Evolutionary conservation across 1,140 invertebrate species (phyloP).

Genomic region (Heliconius himera): DNA sequence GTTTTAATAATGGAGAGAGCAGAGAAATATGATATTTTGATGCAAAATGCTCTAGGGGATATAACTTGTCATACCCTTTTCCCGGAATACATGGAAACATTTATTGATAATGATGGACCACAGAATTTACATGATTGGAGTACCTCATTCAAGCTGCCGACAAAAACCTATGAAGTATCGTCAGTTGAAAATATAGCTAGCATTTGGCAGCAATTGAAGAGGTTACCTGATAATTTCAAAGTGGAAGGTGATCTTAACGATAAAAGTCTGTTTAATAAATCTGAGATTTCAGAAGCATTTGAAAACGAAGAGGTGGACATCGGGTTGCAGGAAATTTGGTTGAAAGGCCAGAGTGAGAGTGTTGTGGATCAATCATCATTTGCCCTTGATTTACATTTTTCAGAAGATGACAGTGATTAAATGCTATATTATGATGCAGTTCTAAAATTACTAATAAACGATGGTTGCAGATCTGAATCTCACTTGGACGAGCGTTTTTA

Average conservation of each 20-base stretch:
- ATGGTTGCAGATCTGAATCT: background rate
- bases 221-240: conserved; percentile 52
- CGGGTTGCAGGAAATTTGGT: conserved; percentile 63
- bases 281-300: conserved; percentile 58
- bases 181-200: conserved; percentile 53
- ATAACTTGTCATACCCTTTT: conserved; percentile 63
- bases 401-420: conserved; percentile 37
- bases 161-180: conserved; percentile 56
- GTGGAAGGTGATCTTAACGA: conserved; percentile 39
- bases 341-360: conserved; percentile 34
- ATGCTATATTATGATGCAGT: background rate
- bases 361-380: conserved; percentile 41
- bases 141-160: conserved; percentile 44
- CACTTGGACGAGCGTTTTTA: no score
- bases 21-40: conserved; percentile 60
- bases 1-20: conserved; percentile 49
- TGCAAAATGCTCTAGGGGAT: conserved; percentile 69
- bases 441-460: no score
- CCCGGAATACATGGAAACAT: conserved; percentile 58
- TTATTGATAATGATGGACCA: conserved; percentile 57
- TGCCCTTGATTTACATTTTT: conserved; percentile 49
- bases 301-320: conserved; percentile 61
- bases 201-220: conserved; percentile 59
- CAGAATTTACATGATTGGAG: conserved; percentile 63
- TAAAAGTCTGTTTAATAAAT: conserved; percentile 49